Conservation (phyloP, 2,797 vertebrate species). For the Simalia tracyae region DNA sequence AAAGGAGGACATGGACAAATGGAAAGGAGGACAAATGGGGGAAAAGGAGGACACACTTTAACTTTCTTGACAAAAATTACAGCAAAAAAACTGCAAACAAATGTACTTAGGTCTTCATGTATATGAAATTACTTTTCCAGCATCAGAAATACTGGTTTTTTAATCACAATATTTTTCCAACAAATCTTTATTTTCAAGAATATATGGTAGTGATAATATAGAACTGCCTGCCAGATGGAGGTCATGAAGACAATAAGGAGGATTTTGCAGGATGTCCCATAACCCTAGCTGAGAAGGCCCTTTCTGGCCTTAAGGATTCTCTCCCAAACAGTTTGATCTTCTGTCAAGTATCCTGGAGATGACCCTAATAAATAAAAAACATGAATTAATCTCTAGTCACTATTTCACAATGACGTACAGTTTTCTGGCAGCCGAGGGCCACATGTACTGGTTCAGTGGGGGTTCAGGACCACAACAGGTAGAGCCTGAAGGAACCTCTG, state of each 20-base stretch:
- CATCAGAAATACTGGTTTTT: not conserved
- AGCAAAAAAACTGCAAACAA: not conserved
- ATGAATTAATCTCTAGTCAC: not conserved
- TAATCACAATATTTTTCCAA: not conserved
- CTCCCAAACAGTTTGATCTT: not conserved
- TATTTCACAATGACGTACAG: not conserved
- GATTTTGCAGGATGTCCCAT: not conserved
- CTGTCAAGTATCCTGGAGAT: not conserved
- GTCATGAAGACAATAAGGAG: not conserved
- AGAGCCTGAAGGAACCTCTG: not conserved
- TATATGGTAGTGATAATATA: not conserved
- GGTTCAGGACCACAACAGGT: not conserved
- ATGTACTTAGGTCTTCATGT: not conserved
- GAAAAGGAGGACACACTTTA: not conserved
- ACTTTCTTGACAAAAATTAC: not conserved
- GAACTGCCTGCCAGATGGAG: not conserved
- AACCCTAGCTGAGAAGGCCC: not conserved
- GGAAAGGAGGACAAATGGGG: not conserved
- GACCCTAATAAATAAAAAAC: not conserved
- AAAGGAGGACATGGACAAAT: not conserved
- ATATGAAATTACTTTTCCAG: not conserved
- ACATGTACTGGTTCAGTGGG: not conserved
- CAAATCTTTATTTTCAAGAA: not conserved
- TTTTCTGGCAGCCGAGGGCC: not conserved
- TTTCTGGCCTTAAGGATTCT: not conserved